Percentiles rank a stretch among this genome's conserved stretches.
Conservation (phyloP, 2,113 vertebrate genomes). For the Crocuta crocuta region DNA sequence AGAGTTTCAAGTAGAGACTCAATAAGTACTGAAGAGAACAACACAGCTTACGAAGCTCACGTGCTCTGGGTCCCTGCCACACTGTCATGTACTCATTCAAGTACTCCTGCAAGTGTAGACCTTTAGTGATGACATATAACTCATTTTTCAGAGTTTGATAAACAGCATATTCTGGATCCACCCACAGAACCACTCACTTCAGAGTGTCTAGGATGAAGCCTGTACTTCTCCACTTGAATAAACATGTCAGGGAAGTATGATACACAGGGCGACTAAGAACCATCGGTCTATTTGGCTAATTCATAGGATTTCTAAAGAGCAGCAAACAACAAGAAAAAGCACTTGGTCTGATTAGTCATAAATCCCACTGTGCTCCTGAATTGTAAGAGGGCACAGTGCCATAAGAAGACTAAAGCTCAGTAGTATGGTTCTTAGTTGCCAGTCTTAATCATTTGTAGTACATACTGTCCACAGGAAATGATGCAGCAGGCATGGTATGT, state of each 20-base stretch:
- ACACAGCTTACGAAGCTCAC: not conserved
- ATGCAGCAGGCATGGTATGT: not conserved
- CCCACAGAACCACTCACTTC: not conserved
- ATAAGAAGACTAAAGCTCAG: not conserved
- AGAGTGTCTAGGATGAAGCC: not conserved
- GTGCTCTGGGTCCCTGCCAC: not conserved
- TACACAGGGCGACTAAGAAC: not conserved
- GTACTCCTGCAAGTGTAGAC: not conserved
- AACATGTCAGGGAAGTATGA: not conserved
- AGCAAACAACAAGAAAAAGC: not conserved
- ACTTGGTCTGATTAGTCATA: not conserved
- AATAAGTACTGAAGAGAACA: not conserved
- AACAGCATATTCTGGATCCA: not conserved
- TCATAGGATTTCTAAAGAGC: not conserved
- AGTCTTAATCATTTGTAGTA: not conserved
- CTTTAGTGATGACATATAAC: not conserved
- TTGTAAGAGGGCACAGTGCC: not conserved
- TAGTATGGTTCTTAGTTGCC: not conserved
- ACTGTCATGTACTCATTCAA: not conserved
- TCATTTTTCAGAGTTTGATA: not conserved
- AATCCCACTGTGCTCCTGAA: not conserved
- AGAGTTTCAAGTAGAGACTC: not conserved
- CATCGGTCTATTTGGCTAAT: not conserved
- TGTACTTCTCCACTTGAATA: not conserved
- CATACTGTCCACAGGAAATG: not conserved